phyloP scores from a whole-genome alignment of 2,797 vertebrate species.

The Sebastes vulpes region DNA sequence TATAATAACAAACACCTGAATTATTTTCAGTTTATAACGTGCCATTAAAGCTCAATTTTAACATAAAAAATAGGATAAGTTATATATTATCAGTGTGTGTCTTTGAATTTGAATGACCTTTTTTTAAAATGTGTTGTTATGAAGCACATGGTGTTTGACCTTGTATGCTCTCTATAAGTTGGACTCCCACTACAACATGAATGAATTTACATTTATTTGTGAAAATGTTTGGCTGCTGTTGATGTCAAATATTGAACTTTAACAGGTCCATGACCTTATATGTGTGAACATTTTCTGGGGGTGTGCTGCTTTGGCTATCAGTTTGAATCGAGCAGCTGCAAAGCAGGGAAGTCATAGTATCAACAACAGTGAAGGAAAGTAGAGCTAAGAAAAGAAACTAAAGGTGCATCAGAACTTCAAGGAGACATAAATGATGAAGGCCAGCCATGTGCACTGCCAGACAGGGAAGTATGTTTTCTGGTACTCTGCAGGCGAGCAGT shows the following conservation, averaged over 20 bases:
- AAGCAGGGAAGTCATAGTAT: background rate
- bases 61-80: background rate
- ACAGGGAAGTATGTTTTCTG: background rate
- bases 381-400: background rate
- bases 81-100: background rate
- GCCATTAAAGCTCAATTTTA: background rate
- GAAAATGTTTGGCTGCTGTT: background rate
- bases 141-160: background rate
- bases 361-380: background rate
- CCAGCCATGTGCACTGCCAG: background rate
- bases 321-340: background rate
- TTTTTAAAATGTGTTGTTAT: background rate
- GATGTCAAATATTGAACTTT: background rate
- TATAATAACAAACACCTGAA: background rate
- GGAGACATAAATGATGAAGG: background rate
- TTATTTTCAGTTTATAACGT: background rate
- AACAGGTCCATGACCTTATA: background rate
- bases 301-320: background rate
- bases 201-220: background rate
- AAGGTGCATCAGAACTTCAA: background rate
- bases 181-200: background rate
- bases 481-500: background rate
- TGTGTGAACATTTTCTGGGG: background rate
- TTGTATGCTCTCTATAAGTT: background rate
- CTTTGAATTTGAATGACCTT: background rate